Evolutionary conservation across 2,797 vertebrate genomes (phyloP), one percentile per base, ranked within the genome.

Genomic region (Urosaurus nigricauda): DNA sequence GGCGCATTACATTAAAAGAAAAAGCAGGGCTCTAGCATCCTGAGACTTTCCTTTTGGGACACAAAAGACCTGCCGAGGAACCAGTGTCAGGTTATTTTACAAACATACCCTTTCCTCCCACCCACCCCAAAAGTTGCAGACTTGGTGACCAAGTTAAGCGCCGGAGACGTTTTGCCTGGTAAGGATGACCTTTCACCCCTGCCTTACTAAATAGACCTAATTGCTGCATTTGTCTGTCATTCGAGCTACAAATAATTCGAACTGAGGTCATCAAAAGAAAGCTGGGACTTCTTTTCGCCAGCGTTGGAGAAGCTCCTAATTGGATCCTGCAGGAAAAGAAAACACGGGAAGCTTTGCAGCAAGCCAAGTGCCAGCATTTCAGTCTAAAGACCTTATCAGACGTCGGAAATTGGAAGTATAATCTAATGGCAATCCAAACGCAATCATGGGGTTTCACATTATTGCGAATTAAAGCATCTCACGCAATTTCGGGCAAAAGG

Each of bases 181-280:
- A 79, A 43, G 95, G 94, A 94, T 98, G 98, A 97, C 97, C 98
- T 98, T 96, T 98, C 97, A 97, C 98, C 98, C 96, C 96, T 96
- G 96, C 96, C 96, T 96, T 96, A 91, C 97, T 98, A 98, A 98
- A 98, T 97, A 97, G 96, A 97, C 96, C 97, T 98, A 98, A 98
- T 98, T 98, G 97, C 97, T 97, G 97, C 97, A 95, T 98, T 97
- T 97, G 97, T 98, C 97, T 98, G 98, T 98, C 98, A 98, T 97
- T 97, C 96, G 96, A 96, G 97, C 97, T 97, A 97, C 97, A 97
- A 97, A 97, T 97, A 97, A 98, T 98, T 97, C 96, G 96, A 43
- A 93, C 96, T 95, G 95, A 96, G 96, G 97, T 96, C 96, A 93
- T 78, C 84, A 75, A 88, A 94, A 95, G 95, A 94, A 96, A 96